Base-by-base conservation (phyloP, 1,140 invertebrate genomes). In the Lutraria rhynchaena region DNA sequence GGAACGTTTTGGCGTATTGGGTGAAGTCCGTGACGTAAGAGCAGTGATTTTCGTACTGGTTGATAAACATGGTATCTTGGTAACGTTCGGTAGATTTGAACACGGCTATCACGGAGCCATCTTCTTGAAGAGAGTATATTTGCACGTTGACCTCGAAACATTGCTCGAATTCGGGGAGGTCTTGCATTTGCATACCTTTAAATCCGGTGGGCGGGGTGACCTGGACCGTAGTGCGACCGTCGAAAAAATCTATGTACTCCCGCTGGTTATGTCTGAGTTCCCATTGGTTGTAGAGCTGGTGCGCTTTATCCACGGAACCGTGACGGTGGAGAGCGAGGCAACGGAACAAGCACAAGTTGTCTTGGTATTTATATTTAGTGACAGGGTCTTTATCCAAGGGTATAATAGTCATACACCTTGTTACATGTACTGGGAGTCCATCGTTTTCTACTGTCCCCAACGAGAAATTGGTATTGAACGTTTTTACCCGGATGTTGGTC, bases 31-130 rank as follows among this genome's bases (percentile, higher is more conserved):
- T 41, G 24, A 65, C 37, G n/a, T 65, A 65, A 13, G 61, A 65
- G 61, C 61, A 65, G 61, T 65, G 61, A 65, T 65, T 65, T 22
- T 65, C 33, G 37, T 65, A 24, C 61, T 65, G 61, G 22, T 65
- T 65, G 31, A 65, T 22, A 37, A 41, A 65, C 33, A 65, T 65
- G 3, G 61, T 65, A 4, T 65, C 61, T 37, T 37, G 3, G 61
- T 41, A 65, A 13, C 37, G 24, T 5, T 41, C 61, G 7, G 61
- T 41, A n/a, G 7, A n/a, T 63, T 35, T 69, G 44, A 24, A 41
- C 11, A 58, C 55, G 19, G 61, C 11, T 13, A 19, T 13, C 15
- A 24, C 93, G 95, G 27, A 13, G 9, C 55, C 55, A 22, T 58
- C 55, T 58, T 58, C 55, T 17, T 17, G 9, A 19, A 69, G 27